Percentiles rank a stretch among this genome's conserved stretches.
These are phyloP conservation scores for Bombylius discolor DNA, from an alignment of 2,888 invertebrate genomes.

Conservation along the genomic window DNA sequence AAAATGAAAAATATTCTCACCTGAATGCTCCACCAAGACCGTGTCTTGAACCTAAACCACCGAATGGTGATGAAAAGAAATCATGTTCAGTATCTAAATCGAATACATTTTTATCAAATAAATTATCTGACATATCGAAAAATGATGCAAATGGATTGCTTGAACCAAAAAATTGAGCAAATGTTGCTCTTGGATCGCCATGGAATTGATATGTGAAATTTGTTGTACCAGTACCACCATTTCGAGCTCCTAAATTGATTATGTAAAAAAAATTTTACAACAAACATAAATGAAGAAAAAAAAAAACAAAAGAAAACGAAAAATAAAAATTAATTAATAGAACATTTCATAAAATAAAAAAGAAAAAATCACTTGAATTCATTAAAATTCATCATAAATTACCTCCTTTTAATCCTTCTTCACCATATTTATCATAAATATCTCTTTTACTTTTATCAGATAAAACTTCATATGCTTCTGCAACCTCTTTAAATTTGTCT, in stretches of 20 bases:
- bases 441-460: slow-evolving; percentile 93
- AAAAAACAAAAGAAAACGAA: not conserved
- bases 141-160: slow-evolving; percentile 87
- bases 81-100: slow-evolving; percentile 61
- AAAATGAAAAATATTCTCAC: slow-evolving; percentile 17
- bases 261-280: not conserved
- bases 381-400: slow-evolving; percentile 4
- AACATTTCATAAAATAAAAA: not conserved
- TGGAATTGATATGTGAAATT: slow-evolving; percentile 80
- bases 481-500: slow-evolving; percentile 91
- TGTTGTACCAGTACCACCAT: slow-evolving; percentile 45
- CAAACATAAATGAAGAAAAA: not conserved
- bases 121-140: slow-evolving; percentile 59
- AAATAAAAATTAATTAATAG: not conserved
- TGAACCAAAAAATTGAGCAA: slow-evolving; percentile 95
- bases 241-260: slow-evolving; percentile 41
- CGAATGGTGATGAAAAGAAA: slow-evolving; percentile 68
- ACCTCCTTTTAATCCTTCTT: slow-evolving; percentile 81
- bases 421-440: slow-evolving; percentile 86
- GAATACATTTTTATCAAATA: slow-evolving; percentile 52
- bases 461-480: slow-evolving; percentile 95
- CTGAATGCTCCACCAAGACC: slow-evolving; percentile 58
- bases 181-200: slow-evolving; percentile 92
- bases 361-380: not conserved
- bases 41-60: slow-evolving; percentile 53